Evolutionary conservation across 2,113 vertebrate species (phyloP), one percentile per base, ranked within the genome.

Genomic region (Stomatorhinus ivindoensis): DNA sequence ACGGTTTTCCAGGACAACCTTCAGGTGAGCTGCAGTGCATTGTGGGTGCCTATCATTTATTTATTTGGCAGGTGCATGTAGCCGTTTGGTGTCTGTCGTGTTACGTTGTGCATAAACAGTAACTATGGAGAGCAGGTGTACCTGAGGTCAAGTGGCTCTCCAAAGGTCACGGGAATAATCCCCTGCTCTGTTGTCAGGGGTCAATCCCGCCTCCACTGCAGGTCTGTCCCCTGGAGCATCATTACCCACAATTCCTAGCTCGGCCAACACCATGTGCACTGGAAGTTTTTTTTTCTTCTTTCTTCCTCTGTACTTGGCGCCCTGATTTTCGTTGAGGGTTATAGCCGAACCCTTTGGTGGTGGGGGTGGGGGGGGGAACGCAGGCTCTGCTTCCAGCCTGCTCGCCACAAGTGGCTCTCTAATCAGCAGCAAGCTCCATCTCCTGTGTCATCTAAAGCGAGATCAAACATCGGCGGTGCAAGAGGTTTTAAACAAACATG

Each of bases 401-500:
- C 35, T 8, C 58, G 44, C 85, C 73, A 44, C 53, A 88, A 65
- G 82, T 88, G 88, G 88, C 86, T 89, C 19, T 89, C 1, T 42
- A 85, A 89, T 89, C 50, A 90, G 53, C 82, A 58, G 88, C 80
- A n/a, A 73, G 90, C 89, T 90, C 88, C 91, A 89, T 92, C 90
- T 90, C 84, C 84, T 88, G 90, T 82, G 87, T 89, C 80, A 90
- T 91, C 90, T 92, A 86, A 50, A 89, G 91, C 87, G 92, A 89
- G 90, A 90, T 89, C 84, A 92, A 87, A 92, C 88, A 84, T 48
- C 61, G n/a, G 35, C 80, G 35, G 80, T 87, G 82, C 83, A 86
- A 80, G 58, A 85, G 89, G 88, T 89, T 90, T 91, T 89, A 92
- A 91, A 92, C 86, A 85, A 91, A 89, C 90, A 90, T 48, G 46